These are phyloP conservation scores for Piprites chloris DNA, from an alignment of 2,113 vertebrate genomes.

Conservation along the genomic window DNA sequence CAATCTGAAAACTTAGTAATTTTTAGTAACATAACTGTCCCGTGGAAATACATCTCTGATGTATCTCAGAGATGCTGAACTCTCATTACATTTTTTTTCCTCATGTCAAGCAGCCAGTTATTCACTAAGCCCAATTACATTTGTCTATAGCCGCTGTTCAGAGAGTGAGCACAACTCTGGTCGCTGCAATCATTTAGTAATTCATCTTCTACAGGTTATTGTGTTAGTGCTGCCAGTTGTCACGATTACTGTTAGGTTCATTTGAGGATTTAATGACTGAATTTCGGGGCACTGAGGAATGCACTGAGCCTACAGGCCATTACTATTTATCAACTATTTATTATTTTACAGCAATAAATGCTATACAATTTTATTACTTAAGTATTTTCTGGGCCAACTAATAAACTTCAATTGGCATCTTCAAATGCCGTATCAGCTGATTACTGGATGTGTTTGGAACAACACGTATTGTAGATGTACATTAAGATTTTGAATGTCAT, in stretches of 20 bases:
- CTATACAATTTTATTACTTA: background rate
- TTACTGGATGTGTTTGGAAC: background rate
- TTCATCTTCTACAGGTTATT: slow-evolving; percentile 33
- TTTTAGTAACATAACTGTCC: background rate
- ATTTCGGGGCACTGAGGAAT: background rate
- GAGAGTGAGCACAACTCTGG: background rate
- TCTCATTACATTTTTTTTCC: background rate
- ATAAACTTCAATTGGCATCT: background rate
- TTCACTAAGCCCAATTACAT: background rate
- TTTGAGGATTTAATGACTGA: slow-evolving; percentile 39
- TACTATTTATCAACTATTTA: slow-evolving; percentile 18
- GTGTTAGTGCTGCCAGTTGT: slow-evolving; percentile 6
- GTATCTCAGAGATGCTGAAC: background rate
- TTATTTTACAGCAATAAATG: background rate
- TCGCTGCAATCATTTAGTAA: background rate
- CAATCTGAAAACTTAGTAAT: background rate
- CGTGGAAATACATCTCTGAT: background rate
- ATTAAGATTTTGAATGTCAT: background rate
- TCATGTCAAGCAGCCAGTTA: background rate
- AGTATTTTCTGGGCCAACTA: background rate
- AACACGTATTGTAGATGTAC: background rate
- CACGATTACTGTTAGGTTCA: background rate
- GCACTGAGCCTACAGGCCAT: background rate
- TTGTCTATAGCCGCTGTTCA: background rate
- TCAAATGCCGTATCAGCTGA: background rate